Evolutionary conservation across 2,888 invertebrate species (phyloP).

Genomic region (Cordilura impudica): DNA sequence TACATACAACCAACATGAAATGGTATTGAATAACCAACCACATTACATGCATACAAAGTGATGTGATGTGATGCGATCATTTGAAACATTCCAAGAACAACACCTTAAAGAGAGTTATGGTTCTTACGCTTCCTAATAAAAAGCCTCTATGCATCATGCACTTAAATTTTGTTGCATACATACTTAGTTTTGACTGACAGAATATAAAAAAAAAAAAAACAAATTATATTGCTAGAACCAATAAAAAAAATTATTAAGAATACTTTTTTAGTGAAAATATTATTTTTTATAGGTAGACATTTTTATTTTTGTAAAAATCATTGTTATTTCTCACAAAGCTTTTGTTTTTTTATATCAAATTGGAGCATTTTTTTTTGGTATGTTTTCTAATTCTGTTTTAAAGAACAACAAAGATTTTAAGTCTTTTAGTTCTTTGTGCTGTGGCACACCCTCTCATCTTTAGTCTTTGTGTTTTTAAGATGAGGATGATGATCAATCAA

Average conservation of each 20-base stretch:
- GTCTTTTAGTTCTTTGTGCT: not conserved
- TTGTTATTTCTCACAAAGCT: conserved; percentile 40
- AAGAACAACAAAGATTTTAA: not conserved
- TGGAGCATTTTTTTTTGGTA: conserved; percentile 31
- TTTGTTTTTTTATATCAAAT: conserved; percentile 25
- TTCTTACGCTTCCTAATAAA: no score
- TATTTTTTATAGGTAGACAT: no score
- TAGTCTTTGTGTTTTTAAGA: conserved; percentile 4
- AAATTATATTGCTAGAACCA: no score
- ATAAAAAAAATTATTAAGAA: no score
- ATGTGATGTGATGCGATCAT: no score
- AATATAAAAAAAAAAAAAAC: no score
- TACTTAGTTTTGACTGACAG: no score
- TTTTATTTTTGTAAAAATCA: no score
- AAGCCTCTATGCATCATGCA: no score
- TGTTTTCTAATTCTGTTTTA: conserved; percentile 2
- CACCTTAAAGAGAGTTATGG: not conserved
- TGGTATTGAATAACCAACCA: not conserved
- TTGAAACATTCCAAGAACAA: not conserved
- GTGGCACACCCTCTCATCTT: conserved; percentile 30
- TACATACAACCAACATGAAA: not conserved
- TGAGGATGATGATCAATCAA: conserved; percentile 40
- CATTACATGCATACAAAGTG: not conserved
- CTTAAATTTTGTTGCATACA: no score
- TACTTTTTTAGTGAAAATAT: no score